Base-by-base conservation (phyloP, 2,888 invertebrate genomes). In the Netelia melanura region DNA sequence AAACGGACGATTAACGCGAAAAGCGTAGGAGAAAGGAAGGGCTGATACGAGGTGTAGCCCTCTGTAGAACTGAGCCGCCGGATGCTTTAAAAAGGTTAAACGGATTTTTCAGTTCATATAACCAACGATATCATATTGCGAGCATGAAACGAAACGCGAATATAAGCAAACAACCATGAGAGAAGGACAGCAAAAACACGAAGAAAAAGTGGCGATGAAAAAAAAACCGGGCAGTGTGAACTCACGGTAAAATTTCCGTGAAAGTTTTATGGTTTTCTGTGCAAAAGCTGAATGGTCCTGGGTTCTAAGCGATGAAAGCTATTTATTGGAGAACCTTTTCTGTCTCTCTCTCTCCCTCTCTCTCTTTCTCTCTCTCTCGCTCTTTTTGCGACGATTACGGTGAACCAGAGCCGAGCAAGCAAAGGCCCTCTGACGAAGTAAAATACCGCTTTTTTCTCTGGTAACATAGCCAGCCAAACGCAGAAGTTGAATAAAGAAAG, bases 241-340 rank as follows among this genome's bases (percentile, higher is more conserved):
- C 83, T 77, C 77, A 77, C 65, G 67, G 83, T 58, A 78, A 77
- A 85, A 83, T 83, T 81, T 85, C 81, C 84, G 75, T 81, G 71
- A 85, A 85, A 85, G 71, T 86, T 83, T 83, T 83, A 86, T 76
- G 76, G 75, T 76, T 81, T 84, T 79, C 77, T 83, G 77, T 82
- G 81, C 71, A 79, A 62, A 70, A 81, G 38, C 77, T 48, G 70
- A 52, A 17, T 56, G 71, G 71, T 67, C 83, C 72, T 65, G 56
- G 72, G 62, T 56, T 76, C 38, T 78, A 72, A 83, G 54, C 78
- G 83, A 78, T 68, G 83, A 74, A 78, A 78, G 78, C 77, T 83
- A 83, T 83, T 83, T 83, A 83, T 78, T 78, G 67, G 77, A 78
- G 78, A 78, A 72, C 58, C 78, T 72, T 72, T 67, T 52, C 23